Base-by-base conservation (phyloP, 2,113 vertebrate species). In the Muntiacus muntjak region DNA sequence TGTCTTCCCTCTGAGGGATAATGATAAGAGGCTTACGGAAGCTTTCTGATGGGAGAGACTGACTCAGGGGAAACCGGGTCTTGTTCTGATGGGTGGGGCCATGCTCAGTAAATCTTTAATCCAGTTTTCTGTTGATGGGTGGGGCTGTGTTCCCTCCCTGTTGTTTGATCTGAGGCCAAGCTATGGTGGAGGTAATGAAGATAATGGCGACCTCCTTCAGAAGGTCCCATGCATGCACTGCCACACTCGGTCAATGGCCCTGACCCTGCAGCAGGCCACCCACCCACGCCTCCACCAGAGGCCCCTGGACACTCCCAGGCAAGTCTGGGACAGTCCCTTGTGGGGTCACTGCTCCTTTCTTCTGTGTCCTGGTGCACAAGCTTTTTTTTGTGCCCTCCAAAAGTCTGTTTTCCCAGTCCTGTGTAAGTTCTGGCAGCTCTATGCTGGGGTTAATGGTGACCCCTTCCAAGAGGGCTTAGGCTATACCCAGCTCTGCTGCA, bases 181-280 rank as follows among this genome's bases (percentile, higher is more conserved):
- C 64, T 36, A 6, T 21, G 17, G 17, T 21, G 64, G n/a, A 71
- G 17, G n/a, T 21, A 1, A 36, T 71, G 64, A 21, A 5, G n/a
- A 71, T 21, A 5, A 11, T 36, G 17, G 17, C 2, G 0, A 11
- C n/a, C 62, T 36, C 64, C n/a, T 21, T 71, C 64, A 4, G 5
- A 71, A 71, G n/a, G 17, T 11, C 64, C n/a, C 0, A 4, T 36
- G n/a, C 8, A 10, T 0, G 1, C 8, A 21, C 9, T 71, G 64
- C n/a, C 17, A 17, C 1, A 2, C 15, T 15, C 13, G 3, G 28
- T 67, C 33, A 10, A 7, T 19, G 64, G 33, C n/a, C 64, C 64
- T 3, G 17, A 21, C n/a, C 64, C 64, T 36, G 64, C 64, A 21
- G 17, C n/a, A 36, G n/a, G 64, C 64, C n/a, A 1, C 33, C 4